A percentile compares a stretch with the other conserved stretches of the same genome.
phyloP scores from a whole-genome alignment of 1,140 invertebrate genomes.

The Drosophila yakuba region DNA sequence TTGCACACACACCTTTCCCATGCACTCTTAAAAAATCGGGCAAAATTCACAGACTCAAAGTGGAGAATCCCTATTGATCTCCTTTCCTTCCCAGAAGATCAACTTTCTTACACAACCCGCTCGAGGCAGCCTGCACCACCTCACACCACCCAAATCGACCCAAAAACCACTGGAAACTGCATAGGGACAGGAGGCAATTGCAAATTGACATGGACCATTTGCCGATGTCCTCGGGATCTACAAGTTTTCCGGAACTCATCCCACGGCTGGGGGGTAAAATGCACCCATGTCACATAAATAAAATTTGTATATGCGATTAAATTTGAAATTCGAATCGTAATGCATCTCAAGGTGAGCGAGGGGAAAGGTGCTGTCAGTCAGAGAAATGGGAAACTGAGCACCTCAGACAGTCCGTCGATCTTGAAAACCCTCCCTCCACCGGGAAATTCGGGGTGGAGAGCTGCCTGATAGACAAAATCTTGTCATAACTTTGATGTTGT shows the following conservation, averaged over 20 bases:
- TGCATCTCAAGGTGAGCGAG: conserved; percentile 54
- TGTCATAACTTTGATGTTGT: conserved; percentile 84
- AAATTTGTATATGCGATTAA: conserved; percentile 83
- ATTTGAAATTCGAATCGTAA: conserved; percentile 82
- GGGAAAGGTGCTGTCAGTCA: conserved; percentile 59
- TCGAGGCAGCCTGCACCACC: conserved; percentile 10
- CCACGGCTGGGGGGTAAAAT: conserved; percentile 59
- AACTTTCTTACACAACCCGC: conserved; percentile 41
- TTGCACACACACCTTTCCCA: conserved; percentile 17
- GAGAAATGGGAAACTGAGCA: conserved; percentile 38
- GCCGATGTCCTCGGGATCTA: conserved; percentile 43
- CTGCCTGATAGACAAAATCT: conserved; percentile 80
- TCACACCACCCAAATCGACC: conserved; percentile 3
- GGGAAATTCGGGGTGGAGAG: conserved; percentile 27
- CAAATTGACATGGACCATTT: conserved; percentile 75
- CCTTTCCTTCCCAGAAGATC: conserved; percentile 43
- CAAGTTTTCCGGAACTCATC: conserved; percentile 44
- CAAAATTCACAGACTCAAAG: not conserved
- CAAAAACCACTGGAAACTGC: conserved; percentile 24
- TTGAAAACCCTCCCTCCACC: conserved; percentile 46
- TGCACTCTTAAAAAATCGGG: not conserved
- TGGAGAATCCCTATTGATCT: conserved; percentile 27
- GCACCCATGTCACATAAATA: conserved; percentile 80
- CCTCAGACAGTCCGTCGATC: conserved; percentile 42
- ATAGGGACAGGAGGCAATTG: conserved; percentile 39